Percentiles rank a stretch among this genome's conserved stretches.
Evolutionary conservation across 2,888 invertebrate species (phyloP).

Genomic region (Caenorhabditis parvicauda): DNA sequence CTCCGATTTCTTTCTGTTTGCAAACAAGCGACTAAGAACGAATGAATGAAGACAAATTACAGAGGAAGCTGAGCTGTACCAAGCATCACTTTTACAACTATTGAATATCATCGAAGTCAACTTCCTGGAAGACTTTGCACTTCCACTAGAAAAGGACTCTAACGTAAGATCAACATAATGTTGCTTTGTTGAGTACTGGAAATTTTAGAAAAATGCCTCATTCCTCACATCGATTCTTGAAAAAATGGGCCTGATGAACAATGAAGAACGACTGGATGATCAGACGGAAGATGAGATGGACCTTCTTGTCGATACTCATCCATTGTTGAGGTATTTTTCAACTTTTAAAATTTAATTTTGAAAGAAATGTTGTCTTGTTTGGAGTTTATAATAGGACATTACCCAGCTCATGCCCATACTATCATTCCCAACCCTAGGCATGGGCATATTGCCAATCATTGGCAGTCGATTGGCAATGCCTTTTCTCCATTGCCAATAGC

Average conservation of each 20-base stretch:
- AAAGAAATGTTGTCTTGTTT: neutral
- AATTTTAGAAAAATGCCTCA: conserved; percentile 24
- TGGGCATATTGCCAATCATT: no score
- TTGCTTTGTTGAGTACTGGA: neutral
- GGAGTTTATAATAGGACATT: no score
- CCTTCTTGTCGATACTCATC: conserved; percentile 24
- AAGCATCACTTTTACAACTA: conserved; percentile 20
- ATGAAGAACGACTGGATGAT: conserved; percentile 17
- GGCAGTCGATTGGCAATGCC: no score
- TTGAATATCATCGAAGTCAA: conserved; percentile 21
- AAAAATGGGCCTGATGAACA: conserved; percentile 14
- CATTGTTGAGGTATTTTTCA: conserved; percentile 8
- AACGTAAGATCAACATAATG: conserved; percentile 9
- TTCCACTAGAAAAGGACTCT: conserved; percentile 14
- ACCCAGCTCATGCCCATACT: no score
- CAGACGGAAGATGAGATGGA: conserved; percentile 27
- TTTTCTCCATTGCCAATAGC: no score
- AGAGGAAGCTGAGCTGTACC: conserved; percentile 26
- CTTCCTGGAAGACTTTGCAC: conserved; percentile 25
- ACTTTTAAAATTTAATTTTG: neutral
- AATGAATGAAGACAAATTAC: no score
- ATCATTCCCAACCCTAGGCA: no score
- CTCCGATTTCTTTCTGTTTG: no score
- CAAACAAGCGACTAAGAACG: no score
- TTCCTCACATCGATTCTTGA: conserved; percentile 22